These are phyloP conservation scores for Mythimna albipuncta DNA, from an alignment of 2,888 invertebrate genomes.

Conservation along the genomic window DNA sequence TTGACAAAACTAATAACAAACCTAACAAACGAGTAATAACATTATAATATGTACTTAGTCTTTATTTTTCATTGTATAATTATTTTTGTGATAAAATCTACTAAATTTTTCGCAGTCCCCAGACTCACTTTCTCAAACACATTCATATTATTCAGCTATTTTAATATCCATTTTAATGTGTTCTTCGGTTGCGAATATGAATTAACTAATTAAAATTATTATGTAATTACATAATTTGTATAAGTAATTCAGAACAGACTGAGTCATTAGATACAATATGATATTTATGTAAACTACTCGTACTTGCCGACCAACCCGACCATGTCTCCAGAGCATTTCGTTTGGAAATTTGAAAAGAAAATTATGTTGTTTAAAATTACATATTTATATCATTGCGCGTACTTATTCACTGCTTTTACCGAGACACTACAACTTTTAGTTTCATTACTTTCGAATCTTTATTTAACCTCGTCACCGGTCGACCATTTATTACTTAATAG, in stretches of 20 bases:
- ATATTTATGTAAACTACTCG: not conserved
- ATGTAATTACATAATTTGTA: conserved; percentile 14
- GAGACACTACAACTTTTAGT: not conserved
- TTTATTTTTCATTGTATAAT: not conserved
- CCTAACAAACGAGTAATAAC: not conserved
- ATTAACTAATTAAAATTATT: conserved; percentile 9
- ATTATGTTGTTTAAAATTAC: not conserved
- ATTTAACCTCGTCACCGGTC: not conserved
- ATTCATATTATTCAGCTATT: not conserved
- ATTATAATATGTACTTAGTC: no score
- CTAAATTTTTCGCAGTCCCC: not conserved
- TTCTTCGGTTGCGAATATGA: conserved; percentile 13
- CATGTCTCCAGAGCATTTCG: not conserved
- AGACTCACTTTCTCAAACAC: conserved; percentile 5
- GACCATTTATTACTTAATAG: no score
- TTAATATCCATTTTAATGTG: not conserved
- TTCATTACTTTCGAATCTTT: not conserved
- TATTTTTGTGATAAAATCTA: not conserved
- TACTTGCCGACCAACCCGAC: no score
- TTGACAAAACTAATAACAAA: no score
- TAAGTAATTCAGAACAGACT: conserved; percentile 5
- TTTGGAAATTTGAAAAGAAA: conserved; percentile 22
- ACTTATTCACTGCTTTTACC: not conserved
- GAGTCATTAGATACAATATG: not conserved
- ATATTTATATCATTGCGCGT: not conserved